These are phyloP conservation scores for Onchidella celtica DNA, from an alignment of 2,888 invertebrate species.

Conservation along the genomic window DNA sequence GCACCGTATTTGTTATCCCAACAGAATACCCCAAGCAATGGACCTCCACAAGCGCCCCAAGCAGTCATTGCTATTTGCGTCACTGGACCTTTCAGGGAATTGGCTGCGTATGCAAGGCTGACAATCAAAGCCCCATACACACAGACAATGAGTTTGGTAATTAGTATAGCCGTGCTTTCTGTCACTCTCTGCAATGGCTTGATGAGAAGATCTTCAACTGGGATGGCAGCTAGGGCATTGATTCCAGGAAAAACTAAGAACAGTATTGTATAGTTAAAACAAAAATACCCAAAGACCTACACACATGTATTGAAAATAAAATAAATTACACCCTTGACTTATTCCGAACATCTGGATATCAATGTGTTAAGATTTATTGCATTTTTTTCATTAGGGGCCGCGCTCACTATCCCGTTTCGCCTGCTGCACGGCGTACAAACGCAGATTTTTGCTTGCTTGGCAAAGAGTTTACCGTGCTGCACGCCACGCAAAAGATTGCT, in stretches of 20 bases:
- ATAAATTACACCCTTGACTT: too few relatives aligned
- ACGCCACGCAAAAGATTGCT: too few relatives aligned
- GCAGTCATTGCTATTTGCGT: constrained; percentile 60
- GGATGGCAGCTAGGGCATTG: constrained; percentile 64
- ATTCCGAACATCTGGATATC: too few relatives aligned
- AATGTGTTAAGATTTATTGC: too few relatives aligned
- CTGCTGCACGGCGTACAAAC: too few relatives aligned
- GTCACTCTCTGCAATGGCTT: constrained; percentile 35
- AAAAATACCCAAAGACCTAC: too few relatives aligned
- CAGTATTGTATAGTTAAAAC: too few relatives aligned
- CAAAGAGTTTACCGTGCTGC: too few relatives aligned
- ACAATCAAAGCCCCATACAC: constrained; percentile 57
- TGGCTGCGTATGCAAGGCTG: constrained; percentile 58
- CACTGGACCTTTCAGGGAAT: constrained; percentile 57
- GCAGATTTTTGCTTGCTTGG: too few relatives aligned
- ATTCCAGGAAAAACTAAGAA: constrained; percentile 58
- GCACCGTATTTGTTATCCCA: constrained; percentile 53
- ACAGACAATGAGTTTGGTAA: constrained; percentile 60
- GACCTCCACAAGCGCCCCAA: constrained; percentile 63
- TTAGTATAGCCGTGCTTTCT: constrained; percentile 55
- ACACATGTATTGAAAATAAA: too few relatives aligned
- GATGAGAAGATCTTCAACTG: constrained; percentile 61
- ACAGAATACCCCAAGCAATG: constrained; percentile 60
- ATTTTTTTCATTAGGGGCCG: too few relatives aligned
- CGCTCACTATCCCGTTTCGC: too few relatives aligned